Evolutionary conservation across 2,888 invertebrate species (phyloP).

Genomic region (Diarsia dahlii): DNA sequence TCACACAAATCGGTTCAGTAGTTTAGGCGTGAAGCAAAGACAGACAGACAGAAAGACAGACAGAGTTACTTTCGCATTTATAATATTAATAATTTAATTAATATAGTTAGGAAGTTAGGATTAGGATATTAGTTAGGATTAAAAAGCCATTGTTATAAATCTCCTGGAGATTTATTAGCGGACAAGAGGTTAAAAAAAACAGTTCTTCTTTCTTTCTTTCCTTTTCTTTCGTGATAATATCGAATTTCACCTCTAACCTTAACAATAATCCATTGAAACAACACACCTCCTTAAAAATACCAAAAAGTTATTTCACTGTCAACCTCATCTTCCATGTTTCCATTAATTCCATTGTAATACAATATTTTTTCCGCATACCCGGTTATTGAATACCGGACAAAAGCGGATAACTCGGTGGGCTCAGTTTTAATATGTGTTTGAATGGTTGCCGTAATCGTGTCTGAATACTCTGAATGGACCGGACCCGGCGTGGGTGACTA

Average conservation of each 20-base stretch:
- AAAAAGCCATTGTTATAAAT: no score
- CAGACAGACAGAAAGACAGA: no score
- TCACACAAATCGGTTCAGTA: no score
- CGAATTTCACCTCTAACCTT: neutral
- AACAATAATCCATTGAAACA: neutral
- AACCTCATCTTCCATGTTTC: constrained; percentile 29
- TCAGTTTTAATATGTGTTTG: constrained; percentile 56
- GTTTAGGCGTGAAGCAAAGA: no score
- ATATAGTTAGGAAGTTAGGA: no score
- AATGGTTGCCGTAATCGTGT: constrained; percentile 52
- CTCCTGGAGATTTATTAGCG: no score
- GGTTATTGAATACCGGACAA: constrained; percentile 30
- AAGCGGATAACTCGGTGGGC: constrained; percentile 25
- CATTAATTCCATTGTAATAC: neutral
- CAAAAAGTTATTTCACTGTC: constrained; percentile 15
- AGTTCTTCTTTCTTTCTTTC: no score
- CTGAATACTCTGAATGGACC: constrained; percentile 60
- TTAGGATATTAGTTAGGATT: no score
- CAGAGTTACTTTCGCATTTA: no score
- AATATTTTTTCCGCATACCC: constrained; percentile 26
- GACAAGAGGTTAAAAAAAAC: no score
- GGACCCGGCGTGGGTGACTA: constrained; percentile 37
- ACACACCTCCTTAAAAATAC: constrained; percentile 33
- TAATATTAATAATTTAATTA: no score
- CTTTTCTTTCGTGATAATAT: neutral